Evolutionary conservation across 2,113 vertebrate genomes (phyloP), one percentile per base, ranked within the genome.

Genomic region (Otolemur garnettii): DNA sequence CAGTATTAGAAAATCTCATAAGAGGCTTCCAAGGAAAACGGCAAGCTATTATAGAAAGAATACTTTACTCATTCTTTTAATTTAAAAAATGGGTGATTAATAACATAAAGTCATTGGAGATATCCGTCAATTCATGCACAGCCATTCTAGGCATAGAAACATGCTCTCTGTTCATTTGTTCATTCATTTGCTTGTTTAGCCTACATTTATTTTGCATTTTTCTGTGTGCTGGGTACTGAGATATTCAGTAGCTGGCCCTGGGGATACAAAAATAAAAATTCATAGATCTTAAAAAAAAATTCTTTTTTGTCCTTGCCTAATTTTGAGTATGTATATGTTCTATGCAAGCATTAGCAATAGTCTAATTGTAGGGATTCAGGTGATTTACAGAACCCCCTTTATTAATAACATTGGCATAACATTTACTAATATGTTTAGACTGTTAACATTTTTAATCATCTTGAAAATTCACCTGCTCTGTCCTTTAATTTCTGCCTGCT

Each of bases 21-120:
- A 93, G 77, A 94, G 4, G 7, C 55, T 64, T 87, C 66, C 79
- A 90, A 96, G 55, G 91, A 97, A 95, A 81, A 85, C 90, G 83
- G 53, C 3, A 77, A 75, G 33, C 69, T 82, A 59, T 55, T 94
- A 33, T 24, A 86, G 77, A 95, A 92, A 87, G 30, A 79, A 82
- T 26, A 55, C 28, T 64, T 82, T 42, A 80, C 89, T 91, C 10
- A 62, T 91, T 84, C 59, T 95, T 90, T 90, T 77, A 60, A 86
- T 91, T 87, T n/a, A 68, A 68, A 69, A 94, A 81, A 57, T 19
- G 14, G 42, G 9, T 94, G 42, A n/a, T 42, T 92, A 85, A 62
- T 90, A 86, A 68, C 8, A 57, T 33, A n/a, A 64, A 57, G 35
- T 90, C 93, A 75, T 6, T 74, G 57, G 86, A 53, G n/a, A 83